A percentile compares a stretch with the other conserved stretches of the same genome.
phyloP scores from a whole-genome alignment of 2,888 invertebrate genomes.

The Dilophus febrilis region DNA sequence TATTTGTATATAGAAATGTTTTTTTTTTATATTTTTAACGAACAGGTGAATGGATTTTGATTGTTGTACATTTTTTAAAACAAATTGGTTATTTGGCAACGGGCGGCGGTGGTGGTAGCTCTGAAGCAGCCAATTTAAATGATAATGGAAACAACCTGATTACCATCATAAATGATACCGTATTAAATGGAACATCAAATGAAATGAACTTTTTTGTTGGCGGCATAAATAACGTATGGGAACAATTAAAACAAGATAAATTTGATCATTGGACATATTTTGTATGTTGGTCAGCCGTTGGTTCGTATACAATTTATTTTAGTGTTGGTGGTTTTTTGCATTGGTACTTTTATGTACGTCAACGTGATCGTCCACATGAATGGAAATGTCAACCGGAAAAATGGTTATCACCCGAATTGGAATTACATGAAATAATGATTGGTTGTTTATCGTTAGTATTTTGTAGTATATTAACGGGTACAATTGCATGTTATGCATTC shows the following conservation, averaged over 20 bases:
- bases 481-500: constrained; percentile 44
- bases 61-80: constrained; percentile 41
- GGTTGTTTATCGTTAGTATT: constrained; percentile 41
- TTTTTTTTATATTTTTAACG: constrained; percentile 11
- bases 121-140: constrained; percentile 15
- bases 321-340: constrained; percentile 48
- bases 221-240: no score
- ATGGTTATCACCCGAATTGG: constrained; percentile 47
- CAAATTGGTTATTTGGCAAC: constrained; percentile 27
- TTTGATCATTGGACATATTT: constrained; percentile 34
- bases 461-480: constrained; percentile 37
- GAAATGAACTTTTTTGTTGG: constrained; percentile 28
- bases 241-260: no score
- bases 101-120: constrained; percentile 5
- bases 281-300: constrained; percentile 32
- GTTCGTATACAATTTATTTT: constrained; percentile 44
- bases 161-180: no score
- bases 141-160: no score
- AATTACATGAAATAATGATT: constrained; percentile 47
- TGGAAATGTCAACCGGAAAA: constrained; percentile 61
- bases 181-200: constrained; percentile 12
- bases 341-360: constrained; percentile 52
- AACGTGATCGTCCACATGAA: constrained; percentile 39
- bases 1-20: no score
- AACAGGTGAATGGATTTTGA: constrained; percentile 51